phyloP scores from a whole-genome alignment of 2,113 vertebrate genomes.

The Brachyhypopomus gauderio region DNA sequence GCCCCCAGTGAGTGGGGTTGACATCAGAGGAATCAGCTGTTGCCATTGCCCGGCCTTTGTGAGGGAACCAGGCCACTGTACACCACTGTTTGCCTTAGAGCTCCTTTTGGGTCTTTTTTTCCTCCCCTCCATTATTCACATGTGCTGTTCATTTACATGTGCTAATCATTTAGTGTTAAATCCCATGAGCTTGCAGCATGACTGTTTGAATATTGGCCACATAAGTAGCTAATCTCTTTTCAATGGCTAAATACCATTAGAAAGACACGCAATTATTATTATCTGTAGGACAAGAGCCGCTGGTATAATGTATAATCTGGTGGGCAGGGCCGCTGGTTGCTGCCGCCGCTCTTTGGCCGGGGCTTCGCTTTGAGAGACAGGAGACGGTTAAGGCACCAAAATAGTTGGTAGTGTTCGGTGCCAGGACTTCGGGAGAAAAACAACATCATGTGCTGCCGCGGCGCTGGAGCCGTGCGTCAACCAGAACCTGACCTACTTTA shows the following conservation, averaged over 20 bases:
- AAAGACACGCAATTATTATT: constrained; percentile 16
- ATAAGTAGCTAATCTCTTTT: constrained; percentile 14
- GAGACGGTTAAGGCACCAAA: constrained; percentile 37
- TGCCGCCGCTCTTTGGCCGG: constrained; percentile 19
- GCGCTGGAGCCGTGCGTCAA: constrained; percentile 45
- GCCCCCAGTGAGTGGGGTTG: constrained; percentile 52
- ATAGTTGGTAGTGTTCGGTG: constrained; percentile 52
- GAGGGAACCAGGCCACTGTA: background rate
- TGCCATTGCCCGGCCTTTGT: constrained; percentile 22
- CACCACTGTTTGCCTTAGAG: constrained; percentile 25
- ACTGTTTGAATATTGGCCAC: background rate
- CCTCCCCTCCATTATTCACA: background rate
- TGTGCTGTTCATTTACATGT: constrained; percentile 8
- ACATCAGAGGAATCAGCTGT: constrained; percentile 68
- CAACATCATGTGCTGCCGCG: constrained; percentile 64
- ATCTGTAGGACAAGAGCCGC: background rate
- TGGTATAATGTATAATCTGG: background rate
- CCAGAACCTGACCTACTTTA: constrained; percentile 62
- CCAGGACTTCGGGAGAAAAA: constrained; percentile 65
- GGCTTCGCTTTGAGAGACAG: constrained; percentile 45
- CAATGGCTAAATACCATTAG: background rate
- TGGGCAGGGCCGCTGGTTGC: background rate
- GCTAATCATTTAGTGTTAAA: constrained; percentile 8
- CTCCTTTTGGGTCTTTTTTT: constrained; percentile 1
- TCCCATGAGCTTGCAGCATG: constrained; percentile 14